phyloP scores from a whole-genome alignment of 2,888 invertebrate genomes.

The Lochmaea capreae region DNA sequence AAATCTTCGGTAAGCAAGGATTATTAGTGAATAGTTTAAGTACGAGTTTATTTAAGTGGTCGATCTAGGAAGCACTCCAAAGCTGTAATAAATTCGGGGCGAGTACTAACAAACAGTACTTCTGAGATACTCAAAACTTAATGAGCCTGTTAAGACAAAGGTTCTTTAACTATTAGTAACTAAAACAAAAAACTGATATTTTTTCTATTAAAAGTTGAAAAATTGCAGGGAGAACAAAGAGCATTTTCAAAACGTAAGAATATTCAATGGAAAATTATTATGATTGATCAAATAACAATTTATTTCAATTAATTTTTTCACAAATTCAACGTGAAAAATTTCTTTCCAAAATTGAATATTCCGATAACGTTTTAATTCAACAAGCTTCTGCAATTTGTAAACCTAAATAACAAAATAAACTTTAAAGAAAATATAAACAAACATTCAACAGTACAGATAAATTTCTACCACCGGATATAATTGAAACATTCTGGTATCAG shows the following conservation, averaged over 20 bases:
- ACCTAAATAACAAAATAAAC: slow-evolving; percentile 38
- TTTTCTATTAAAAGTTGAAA: slow-evolving; percentile 27
- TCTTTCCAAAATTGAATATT: slow-evolving; percentile 15
- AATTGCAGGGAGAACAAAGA: slow-evolving; percentile 33
- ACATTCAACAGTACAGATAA: slow-evolving; percentile 54
- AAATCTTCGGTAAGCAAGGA: slow-evolving; percentile 25
- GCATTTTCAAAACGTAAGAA: slow-evolving; percentile 7
- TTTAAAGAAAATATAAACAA: slow-evolving; percentile 41
- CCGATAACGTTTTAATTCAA: neutral
- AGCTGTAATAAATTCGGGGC: slow-evolving; percentile 58
- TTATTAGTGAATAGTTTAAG: slow-evolving; percentile 12
- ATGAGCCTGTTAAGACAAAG: slow-evolving; percentile 39
- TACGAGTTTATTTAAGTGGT: slow-evolving; percentile 17
- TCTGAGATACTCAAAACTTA: slow-evolving; percentile 28
- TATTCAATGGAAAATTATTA: neutral
- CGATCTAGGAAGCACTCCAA: slow-evolving; percentile 45
- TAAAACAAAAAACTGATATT: slow-evolving; percentile 31
- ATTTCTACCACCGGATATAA: slow-evolving; percentile 7
- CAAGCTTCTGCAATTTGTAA: slow-evolving; percentile 8
- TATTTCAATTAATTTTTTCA: neutral
- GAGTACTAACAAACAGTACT: slow-evolving; percentile 38
- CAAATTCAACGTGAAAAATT: neutral
- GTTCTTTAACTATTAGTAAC: slow-evolving; percentile 38
- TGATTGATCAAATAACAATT: neutral
- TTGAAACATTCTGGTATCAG: slow-evolving; percentile 10